phyloP scores from a whole-genome alignment of 2,113 vertebrate species.

The Pterocles burchelli region DNA sequence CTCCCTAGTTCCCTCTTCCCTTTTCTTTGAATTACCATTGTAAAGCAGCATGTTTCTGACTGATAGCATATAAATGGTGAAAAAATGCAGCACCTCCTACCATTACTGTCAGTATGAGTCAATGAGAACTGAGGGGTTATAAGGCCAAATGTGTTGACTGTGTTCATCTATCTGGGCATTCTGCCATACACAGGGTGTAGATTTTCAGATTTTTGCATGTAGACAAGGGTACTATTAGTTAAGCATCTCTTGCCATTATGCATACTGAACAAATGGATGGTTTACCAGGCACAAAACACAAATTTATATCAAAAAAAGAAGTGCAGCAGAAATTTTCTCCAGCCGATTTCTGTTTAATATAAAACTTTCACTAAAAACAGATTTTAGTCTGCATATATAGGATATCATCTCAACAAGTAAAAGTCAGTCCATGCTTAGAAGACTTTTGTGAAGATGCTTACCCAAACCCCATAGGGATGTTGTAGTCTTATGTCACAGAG shows the following conservation, averaged over 20 bases:
- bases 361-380: not conserved
- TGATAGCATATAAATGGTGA: not conserved
- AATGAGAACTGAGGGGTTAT: not conserved
- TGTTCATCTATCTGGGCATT: not conserved
- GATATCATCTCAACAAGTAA: not conserved
- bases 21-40: not conserved
- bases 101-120: not conserved
- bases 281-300: not conserved
- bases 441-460: not conserved
- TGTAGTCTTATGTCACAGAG: not conserved
- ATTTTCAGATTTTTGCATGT: not conserved
- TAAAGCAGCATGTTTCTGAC: not conserved
- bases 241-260: not conserved
- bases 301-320: not conserved
- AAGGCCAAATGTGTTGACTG: not conserved
- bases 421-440: not conserved
- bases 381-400: not conserved
- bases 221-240: not conserved
- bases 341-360: not conserved
- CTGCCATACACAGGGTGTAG: not conserved
- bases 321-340: not conserved
- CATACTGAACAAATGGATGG: not conserved
- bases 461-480: not conserved
- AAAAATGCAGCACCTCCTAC: not conserved
- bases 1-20: not conserved